phyloP scores from a whole-genome alignment of 2,888 invertebrate genomes.

The Agrochola lota region DNA sequence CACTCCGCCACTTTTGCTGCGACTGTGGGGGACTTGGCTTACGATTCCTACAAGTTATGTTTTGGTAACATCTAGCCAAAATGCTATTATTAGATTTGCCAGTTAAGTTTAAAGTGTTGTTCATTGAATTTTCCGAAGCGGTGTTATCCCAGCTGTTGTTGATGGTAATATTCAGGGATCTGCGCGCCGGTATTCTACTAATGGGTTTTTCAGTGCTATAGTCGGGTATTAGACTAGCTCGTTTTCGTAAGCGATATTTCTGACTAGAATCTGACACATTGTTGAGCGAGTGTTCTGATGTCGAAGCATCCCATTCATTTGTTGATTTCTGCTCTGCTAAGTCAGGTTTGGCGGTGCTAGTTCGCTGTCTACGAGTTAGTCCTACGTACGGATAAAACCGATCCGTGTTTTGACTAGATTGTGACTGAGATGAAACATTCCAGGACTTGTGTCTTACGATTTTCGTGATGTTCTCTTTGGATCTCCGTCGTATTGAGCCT shows the following conservation, averaged over 20 bases:
- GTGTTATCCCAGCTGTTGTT: conserved; percentile 80
- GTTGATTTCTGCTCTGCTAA: conserved; percentile 71
- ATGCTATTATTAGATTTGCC: conserved; percentile 75
- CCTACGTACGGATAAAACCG: conserved; percentile 90
- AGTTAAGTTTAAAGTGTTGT: conserved; percentile 77
- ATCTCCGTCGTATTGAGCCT: conserved; percentile 93
- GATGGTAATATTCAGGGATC: conserved; percentile 80
- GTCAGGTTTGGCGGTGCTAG: conserved; percentile 79
- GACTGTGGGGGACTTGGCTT: conserved; percentile 76
- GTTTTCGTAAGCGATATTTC: conserved; percentile 82
- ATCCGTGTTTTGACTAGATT: conserved; percentile 82
- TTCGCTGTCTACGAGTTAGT: conserved; percentile 86
- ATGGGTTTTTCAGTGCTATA: conserved; percentile 81
- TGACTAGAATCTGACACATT: conserved; percentile 77
- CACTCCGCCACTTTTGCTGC: conserved; percentile 89
- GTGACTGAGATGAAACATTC: conserved; percentile 89
- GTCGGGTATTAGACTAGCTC: conserved; percentile 81
- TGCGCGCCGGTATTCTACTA: conserved; percentile 80
- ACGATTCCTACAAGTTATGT: conserved; percentile 70
- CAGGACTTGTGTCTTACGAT: conserved; percentile 92
- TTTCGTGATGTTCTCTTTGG: conserved; percentile 91
- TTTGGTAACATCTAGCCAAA: conserved; percentile 76
- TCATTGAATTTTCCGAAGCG: conserved; percentile 79
- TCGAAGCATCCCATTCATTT: conserved; percentile 80
- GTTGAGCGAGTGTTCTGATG: conserved; percentile 77